phyloP scores from a whole-genome alignment of 2,888 invertebrate genomes.

The Drosophila ustulata region DNA sequence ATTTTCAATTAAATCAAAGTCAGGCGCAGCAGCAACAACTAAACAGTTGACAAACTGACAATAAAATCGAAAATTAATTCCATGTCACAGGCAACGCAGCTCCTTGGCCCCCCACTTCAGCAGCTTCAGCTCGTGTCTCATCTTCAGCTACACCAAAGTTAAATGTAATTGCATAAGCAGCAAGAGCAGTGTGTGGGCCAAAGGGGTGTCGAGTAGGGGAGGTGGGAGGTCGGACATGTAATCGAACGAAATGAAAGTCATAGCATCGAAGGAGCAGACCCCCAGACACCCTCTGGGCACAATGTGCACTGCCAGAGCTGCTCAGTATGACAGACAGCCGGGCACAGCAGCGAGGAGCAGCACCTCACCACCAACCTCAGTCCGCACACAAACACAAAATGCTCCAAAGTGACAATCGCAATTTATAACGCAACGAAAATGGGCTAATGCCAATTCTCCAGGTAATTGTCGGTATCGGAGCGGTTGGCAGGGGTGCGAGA shows the following conservation, averaged over 20 bases:
- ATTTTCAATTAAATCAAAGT: slow-evolving; percentile 79
- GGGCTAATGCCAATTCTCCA: slow-evolving; percentile 81
- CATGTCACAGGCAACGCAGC: slow-evolving; percentile 60
- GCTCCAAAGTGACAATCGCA: slow-evolving; percentile 78
- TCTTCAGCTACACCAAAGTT: slow-evolving; percentile 52
- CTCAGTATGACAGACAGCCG: slow-evolving; percentile 12
- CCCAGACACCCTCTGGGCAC: slow-evolving; percentile 40
- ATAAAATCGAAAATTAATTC: slow-evolving; percentile 81
- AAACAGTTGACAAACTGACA: slow-evolving; percentile 74
- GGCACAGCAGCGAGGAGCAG: not conserved
- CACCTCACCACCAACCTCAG: slow-evolving; percentile 12
- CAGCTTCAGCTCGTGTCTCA: slow-evolving; percentile 1
- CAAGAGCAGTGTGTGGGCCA: not conserved
- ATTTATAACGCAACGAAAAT: slow-evolving; percentile 80
- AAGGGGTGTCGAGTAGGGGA: not conserved
- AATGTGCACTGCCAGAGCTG: slow-evolving; percentile 24
- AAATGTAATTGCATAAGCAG: slow-evolving; percentile 72
- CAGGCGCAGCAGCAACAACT: slow-evolving; percentile 55
- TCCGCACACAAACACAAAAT: slow-evolving; percentile 35
- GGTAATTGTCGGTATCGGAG: slow-evolving; percentile 64
- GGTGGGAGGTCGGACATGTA: slow-evolving; percentile 20
- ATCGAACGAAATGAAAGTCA: slow-evolving; percentile 63
- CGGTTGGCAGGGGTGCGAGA: slow-evolving; percentile 8
- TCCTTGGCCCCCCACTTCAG: not conserved
- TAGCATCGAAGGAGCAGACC: slow-evolving; percentile 18